Evolutionary conservation across 2,888 invertebrate genomes (phyloP).

Genomic region (Hypercompe scribonia): DNA sequence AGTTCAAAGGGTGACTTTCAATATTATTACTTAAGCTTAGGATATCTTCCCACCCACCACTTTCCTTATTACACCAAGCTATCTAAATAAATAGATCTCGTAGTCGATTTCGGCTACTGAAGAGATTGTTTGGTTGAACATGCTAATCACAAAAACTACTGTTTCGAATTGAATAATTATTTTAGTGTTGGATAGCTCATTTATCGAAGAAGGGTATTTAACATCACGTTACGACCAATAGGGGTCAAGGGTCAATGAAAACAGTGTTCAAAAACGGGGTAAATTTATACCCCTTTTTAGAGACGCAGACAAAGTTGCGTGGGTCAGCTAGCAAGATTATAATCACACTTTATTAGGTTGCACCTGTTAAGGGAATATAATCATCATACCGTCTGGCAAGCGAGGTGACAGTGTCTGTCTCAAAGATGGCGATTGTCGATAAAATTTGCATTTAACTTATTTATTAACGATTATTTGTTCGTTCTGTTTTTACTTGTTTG

Average conservation of each 20-base stretch:
- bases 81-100: too few relatives aligned
- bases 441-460: not conserved
- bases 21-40: too few relatives aligned
- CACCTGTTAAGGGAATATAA: not conserved
- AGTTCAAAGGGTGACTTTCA: too few relatives aligned
- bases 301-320: not conserved
- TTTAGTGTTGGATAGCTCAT: too few relatives aligned
- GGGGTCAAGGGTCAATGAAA: not conserved
- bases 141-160: too few relatives aligned
- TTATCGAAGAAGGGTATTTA: not conserved
- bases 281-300: not conserved
- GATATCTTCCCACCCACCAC: too few relatives aligned
- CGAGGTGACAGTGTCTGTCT: not conserved
- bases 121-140: too few relatives aligned
- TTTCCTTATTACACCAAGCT: too few relatives aligned
- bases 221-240: not conserved
- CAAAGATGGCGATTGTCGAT: not conserved
- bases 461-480: not conserved
- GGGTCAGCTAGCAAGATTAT: not conserved
- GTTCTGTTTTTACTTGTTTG: too few relatives aligned
- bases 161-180: too few relatives aligned
- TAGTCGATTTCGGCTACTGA: too few relatives aligned
- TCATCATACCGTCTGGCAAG: not conserved
- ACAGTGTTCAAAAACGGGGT: not conserved
- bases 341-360: not conserved